Evolutionary conservation across 2,888 invertebrate species (phyloP).

Genomic region (Troides oblongomaculatus): DNA sequence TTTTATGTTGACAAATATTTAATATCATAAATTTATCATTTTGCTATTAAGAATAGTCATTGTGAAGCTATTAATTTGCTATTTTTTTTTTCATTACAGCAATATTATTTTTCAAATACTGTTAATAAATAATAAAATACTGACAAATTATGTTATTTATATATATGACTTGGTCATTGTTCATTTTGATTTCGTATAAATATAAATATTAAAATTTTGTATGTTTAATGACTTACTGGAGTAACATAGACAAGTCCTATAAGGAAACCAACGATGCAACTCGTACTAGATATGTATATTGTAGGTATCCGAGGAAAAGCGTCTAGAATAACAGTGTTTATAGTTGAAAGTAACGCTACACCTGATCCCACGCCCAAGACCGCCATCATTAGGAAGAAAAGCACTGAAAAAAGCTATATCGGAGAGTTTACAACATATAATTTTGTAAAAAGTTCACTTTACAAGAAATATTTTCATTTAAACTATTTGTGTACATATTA

Average conservation of each 20-base stretch:
- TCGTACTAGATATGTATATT: constrained; percentile 79
- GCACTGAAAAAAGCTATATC: constrained; percentile 83
- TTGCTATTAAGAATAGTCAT: too few relatives aligned
- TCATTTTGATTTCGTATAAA: too few relatives aligned
- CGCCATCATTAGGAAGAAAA: constrained; percentile 91
- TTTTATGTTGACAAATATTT: not conserved
- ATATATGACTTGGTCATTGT: too few relatives aligned
- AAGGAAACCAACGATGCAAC: constrained; percentile 80
- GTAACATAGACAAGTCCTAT: constrained; percentile 87
- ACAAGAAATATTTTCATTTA: not conserved
- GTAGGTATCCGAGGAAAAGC: constrained; percentile 81
- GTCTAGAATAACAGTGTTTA: constrained; percentile 85
- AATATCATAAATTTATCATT: too few relatives aligned
- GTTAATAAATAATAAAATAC: too few relatives aligned
- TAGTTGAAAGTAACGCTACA: constrained; percentile 84
- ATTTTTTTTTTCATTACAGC: too few relatives aligned
- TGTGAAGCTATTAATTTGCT: too few relatives aligned
- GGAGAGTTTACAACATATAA: not conserved
- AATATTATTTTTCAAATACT: too few relatives aligned
- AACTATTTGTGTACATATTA: not conserved
- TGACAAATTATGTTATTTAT: too few relatives aligned
- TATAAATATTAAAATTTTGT: too few relatives aligned
- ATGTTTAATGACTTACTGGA: constrained; percentile 76
- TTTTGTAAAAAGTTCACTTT: not conserved
- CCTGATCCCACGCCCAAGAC: constrained; percentile 89